Evolutionary conservation across 2,113 vertebrate species (phyloP).

Genomic region (Harpagus bidentatus): DNA sequence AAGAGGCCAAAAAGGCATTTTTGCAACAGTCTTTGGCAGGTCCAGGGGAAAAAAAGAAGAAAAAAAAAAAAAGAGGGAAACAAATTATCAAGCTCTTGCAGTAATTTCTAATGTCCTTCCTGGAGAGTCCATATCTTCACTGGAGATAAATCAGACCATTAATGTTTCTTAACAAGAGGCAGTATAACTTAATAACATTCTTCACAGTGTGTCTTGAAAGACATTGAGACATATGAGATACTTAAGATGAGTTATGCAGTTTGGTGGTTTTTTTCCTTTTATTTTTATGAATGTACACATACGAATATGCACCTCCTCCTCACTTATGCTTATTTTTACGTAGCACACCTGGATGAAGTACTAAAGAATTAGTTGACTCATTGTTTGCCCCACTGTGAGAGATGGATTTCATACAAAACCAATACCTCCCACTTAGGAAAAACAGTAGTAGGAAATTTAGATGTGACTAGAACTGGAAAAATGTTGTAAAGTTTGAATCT

Average conservation of each 20-base stretch:
- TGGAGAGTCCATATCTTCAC: neutral
- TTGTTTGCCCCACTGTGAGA: neutral
- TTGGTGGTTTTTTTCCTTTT: neutral
- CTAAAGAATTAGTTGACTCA: neutral
- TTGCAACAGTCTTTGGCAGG: neutral
- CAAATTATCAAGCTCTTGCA: rapidly evolving
- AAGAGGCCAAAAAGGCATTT: neutral
- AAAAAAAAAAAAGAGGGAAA: neutral
- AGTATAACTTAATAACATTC: neutral
- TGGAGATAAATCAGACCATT: neutral
- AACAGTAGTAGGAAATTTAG: neutral
- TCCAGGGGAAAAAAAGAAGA: rapidly evolving
- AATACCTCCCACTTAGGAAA: neutral
- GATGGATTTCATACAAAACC: neutral
- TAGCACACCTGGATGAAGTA: neutral
- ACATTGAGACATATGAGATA: neutral
- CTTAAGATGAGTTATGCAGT: neutral
- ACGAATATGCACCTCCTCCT: neutral
- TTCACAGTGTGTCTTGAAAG: neutral
- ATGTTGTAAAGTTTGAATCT: neutral
- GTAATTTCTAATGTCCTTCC: neutral
- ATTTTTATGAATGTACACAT: neutral
- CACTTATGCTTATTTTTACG: neutral
- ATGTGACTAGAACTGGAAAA: neutral
- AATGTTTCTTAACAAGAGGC: neutral